A percentile compares a stretch with the other conserved stretches of the same genome.
Conservation (phyloP, 2,113 vertebrate genomes). For the Camelus bactrianus region DNA sequence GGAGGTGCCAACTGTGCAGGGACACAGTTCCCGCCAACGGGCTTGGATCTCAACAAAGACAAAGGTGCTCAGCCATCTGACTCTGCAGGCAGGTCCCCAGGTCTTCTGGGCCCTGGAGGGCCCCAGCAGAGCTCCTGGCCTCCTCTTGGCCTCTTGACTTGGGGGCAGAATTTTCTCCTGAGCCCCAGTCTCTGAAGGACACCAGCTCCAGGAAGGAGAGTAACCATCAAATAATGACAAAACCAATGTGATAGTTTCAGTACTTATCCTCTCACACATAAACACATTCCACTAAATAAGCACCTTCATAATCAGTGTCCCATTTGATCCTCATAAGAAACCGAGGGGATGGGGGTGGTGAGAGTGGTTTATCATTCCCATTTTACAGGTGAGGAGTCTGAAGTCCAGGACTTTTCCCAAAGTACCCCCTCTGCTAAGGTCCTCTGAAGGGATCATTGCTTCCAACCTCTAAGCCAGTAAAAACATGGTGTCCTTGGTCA, state of each 20-base stretch:
- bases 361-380: background rate
- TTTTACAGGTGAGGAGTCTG: background rate
- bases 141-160: background rate
- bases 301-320: background rate
- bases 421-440: background rate
- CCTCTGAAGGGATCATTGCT: background rate
- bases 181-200: background rate
- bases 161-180: background rate
- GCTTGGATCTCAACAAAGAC: background rate
- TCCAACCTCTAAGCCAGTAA: background rate
- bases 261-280: background rate
- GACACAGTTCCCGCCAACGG: background rate
- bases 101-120: background rate
- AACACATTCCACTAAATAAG: background rate
- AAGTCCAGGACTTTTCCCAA: background rate
- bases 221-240: background rate
- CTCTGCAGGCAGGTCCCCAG: background rate
- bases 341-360: fast-evolving
- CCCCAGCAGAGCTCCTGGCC: background rate
- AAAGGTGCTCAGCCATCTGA: background rate
- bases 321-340: background rate
- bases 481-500: background rate
- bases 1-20: fast-evolving
- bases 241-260: background rate
- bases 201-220: background rate